A percentile compares a stretch with the other conserved stretches of the same genome.
phyloP scores from a whole-genome alignment of 1,140 invertebrate genomes.

The Cylas formicarius region DNA sequence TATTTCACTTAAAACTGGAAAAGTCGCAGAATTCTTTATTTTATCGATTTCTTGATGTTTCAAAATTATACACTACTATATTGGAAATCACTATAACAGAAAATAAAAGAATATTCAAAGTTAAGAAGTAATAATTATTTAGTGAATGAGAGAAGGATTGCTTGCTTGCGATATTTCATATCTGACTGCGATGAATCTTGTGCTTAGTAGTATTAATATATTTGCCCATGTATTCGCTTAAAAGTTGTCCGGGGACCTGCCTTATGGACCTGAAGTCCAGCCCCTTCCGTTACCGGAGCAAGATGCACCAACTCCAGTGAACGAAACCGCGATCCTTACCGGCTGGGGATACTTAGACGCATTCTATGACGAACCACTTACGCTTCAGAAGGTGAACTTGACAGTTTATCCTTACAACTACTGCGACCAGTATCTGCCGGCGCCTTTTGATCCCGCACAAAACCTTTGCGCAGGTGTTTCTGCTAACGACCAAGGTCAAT shows the following conservation, averaged over 20 bases:
- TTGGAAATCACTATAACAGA: too few relatives aligned
- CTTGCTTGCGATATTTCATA: too few relatives aligned
- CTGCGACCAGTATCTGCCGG: not conserved
- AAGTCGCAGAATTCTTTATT: too few relatives aligned
- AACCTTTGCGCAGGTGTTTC: slow-evolving; percentile 7
- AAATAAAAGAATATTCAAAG: too few relatives aligned
- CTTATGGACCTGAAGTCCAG: not conserved
- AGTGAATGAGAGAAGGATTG: too few relatives aligned
- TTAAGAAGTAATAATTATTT: too few relatives aligned
- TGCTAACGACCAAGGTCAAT: slow-evolving; percentile 5
- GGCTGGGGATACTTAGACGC: slow-evolving; percentile 8
- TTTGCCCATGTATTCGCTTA: not conserved
- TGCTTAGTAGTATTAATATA: not conserved
- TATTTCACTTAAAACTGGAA: too few relatives aligned
- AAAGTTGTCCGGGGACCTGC: not conserved
- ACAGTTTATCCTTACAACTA: slow-evolving; percentile 8
- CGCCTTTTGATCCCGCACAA: not conserved
- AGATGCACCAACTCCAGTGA: slow-evolving; percentile 1
- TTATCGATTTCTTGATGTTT: too few relatives aligned
- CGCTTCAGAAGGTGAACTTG: slow-evolving; percentile 6
- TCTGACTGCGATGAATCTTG: not conserved
- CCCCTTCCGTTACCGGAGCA: slow-evolving; percentile 5
- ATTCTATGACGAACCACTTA: not conserved
- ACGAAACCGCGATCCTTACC: not conserved
- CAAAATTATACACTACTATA: too few relatives aligned